Evolutionary conservation across 2,797 vertebrate genomes (phyloP).

Genomic region (Pagetopsis macropterus): DNA sequence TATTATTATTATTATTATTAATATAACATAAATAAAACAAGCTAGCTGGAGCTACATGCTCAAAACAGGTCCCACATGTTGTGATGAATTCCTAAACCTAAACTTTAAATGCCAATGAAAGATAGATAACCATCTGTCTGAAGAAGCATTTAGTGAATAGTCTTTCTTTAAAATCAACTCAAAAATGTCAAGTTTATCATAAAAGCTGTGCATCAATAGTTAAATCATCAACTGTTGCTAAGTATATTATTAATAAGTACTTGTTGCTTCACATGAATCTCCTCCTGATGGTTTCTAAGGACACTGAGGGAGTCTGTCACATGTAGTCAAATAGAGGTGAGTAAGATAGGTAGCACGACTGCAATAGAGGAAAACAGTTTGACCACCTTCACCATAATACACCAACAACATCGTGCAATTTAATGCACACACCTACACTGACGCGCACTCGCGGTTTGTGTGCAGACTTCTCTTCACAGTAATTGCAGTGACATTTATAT

Average conservation of each 20-base stretch:
- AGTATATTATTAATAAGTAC: not conserved
- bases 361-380: conserved; percentile 6
- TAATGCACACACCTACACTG: conserved; percentile 23
- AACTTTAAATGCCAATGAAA: not conserved
- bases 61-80: conserved; percentile 3
- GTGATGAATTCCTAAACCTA: not conserved
- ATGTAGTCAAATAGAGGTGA: conserved; percentile 9
- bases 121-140: conserved; percentile 16
- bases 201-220: not conserved
- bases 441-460: conserved; percentile 58
- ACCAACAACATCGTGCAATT: conserved; percentile 31
- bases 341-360: conserved; percentile 9
- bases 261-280: not conserved
- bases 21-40: conserved; percentile 14
- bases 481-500: conserved; percentile 80
- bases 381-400: conserved; percentile 18
- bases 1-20: no score
- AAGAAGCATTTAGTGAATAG: not conserved
- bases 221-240: not conserved
- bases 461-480: conserved; percentile 60
- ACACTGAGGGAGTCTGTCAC: not conserved
- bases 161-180: not conserved
- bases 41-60: conserved; percentile 13
- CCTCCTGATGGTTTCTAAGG: not conserved
- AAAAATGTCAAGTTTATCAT: not conserved